Evolutionary conservation across 2,797 vertebrate genomes (phyloP).

Genomic region (Bradypodion pumilum): DNA sequence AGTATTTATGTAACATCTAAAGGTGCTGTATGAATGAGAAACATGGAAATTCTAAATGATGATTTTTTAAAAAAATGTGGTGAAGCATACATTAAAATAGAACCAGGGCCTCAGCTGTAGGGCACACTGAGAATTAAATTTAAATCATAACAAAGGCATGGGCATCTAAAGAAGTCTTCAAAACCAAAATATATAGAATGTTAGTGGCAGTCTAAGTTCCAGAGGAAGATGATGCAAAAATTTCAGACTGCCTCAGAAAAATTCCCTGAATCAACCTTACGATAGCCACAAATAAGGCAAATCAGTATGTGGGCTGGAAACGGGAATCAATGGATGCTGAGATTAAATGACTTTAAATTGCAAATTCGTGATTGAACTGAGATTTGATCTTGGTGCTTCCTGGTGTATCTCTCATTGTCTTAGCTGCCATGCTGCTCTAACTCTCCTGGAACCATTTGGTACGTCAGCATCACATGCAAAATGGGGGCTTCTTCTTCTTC

Average conservation of each 20-base stretch:
- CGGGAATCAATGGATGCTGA: neutral
- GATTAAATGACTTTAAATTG: neutral
- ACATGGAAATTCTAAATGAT: neutral
- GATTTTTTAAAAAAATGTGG: neutral
- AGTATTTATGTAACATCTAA: neutral
- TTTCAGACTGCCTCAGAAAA: neutral
- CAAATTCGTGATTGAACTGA: neutral
- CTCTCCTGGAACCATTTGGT: neutral
- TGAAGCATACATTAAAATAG: neutral
- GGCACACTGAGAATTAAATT: neutral
- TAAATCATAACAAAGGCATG: neutral
- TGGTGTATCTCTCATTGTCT: neutral
- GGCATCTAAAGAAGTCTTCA: neutral
- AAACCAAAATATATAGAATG: neutral
- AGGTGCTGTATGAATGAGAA: neutral
- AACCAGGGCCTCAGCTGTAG: neutral
- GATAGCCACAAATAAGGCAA: neutral
- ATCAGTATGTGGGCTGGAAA: too few species aligned
- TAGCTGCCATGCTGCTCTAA: neutral
- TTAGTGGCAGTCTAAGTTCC: neutral
- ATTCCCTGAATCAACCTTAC: neutral
- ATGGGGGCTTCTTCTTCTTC: too few species aligned
- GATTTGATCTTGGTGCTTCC: neutral
- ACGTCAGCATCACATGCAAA: neutral
- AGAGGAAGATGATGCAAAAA: neutral